These are phyloP conservation scores for Eulimnadia texana DNA, from an alignment of 1,140 invertebrate genomes.

Conservation along the genomic window DNA sequence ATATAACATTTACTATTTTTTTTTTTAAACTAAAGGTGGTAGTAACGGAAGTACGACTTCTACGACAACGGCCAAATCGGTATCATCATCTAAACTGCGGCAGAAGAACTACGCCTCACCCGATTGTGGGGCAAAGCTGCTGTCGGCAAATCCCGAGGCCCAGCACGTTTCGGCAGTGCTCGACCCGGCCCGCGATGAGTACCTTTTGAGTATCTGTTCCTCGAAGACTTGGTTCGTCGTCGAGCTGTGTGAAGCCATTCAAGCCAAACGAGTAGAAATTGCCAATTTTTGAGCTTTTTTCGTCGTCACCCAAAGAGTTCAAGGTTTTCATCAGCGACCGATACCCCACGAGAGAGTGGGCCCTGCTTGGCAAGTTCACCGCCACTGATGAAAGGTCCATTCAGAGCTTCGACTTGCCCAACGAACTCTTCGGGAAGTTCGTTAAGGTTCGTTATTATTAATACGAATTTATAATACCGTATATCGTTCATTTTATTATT, in stretches of 20 bases:
- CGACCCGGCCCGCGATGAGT: conserved; percentile 82
- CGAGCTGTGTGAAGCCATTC: conserved; percentile 93
- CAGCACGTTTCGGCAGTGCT: conserved; percentile 68
- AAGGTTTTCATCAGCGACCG: conserved; percentile 72
- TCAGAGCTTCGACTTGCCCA: conserved; percentile 68
- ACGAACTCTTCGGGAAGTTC: conserved; percentile 81
- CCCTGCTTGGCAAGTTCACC: conserved; percentile 65
- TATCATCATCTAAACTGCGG: conserved; percentile 21
- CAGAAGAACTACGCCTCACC: conserved; percentile 82
- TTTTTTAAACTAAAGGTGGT: conserved; percentile 5
- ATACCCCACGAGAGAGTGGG: conserved; percentile 85
- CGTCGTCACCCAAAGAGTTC: conserved; percentile 86
- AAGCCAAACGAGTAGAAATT: conserved; percentile 80
- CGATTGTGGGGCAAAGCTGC: conserved; percentile 93
- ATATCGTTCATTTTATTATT: background rate
- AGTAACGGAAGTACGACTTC: conserved; percentile 10
- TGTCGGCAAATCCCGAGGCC: conserved; percentile 80
- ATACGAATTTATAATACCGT: no score
- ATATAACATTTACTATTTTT: background rate
- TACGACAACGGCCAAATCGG: conserved; percentile 19
- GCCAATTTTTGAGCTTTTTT: conserved; percentile 98
- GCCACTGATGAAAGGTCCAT: conserved; percentile 72
- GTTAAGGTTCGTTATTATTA: conserved; percentile 47
- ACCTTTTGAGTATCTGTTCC: conserved; percentile 89
- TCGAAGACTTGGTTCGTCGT: conserved; percentile 82